Evolutionary conservation across 2,888 invertebrate species (phyloP), one percentile per base, ranked within the genome.

Genomic region (Volucella zonaria): DNA sequence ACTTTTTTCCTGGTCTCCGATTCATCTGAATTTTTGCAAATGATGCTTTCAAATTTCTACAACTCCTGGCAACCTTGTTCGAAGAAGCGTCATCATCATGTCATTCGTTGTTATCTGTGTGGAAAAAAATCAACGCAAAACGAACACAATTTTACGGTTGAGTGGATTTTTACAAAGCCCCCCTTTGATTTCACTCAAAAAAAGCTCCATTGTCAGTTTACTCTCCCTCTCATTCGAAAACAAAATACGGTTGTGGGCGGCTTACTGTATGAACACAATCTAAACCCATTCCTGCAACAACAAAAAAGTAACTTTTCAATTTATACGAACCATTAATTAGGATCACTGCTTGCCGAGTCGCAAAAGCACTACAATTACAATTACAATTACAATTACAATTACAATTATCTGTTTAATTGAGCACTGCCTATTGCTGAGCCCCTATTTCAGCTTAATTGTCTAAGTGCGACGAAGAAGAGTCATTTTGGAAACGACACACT

Each of bases 301-400:
- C 9, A 31, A 40, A 15, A 47, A 52, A 61, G 40, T 38, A 43
- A 42, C 59, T 58, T 82, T 64, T 56, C 51, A 77, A 73, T 66
- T 73, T 62, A 71, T 67, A 67, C 82, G 61, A 45, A 1, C 66
- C 61, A 82, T 77, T 82, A 77, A 82, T 73, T 58, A 31, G 6
- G 31, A 70, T 70, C 51, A 10, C 45, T 62, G 58, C 40, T 62
- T 15, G 15, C 49, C 23, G 71, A 67, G 66, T 67, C 82, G 77
- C 71, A 82, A 49, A 82, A 82, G 31, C 31, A 6, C 31, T 31
- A 31, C 31, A 31, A 31, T 31, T 31, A 52, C 59, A 15, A 47
- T 59, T 73, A 49, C 77, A 23, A 31, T 31, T 31, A 52, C 59
- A 15, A 47, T 59, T 73, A 49, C 77, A 23, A 47, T 59, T 73